Evolutionary conservation across 2,888 invertebrate species (phyloP), one percentile per base, ranked within the genome.

Genomic region (Melangyna quadrimaculata): DNA sequence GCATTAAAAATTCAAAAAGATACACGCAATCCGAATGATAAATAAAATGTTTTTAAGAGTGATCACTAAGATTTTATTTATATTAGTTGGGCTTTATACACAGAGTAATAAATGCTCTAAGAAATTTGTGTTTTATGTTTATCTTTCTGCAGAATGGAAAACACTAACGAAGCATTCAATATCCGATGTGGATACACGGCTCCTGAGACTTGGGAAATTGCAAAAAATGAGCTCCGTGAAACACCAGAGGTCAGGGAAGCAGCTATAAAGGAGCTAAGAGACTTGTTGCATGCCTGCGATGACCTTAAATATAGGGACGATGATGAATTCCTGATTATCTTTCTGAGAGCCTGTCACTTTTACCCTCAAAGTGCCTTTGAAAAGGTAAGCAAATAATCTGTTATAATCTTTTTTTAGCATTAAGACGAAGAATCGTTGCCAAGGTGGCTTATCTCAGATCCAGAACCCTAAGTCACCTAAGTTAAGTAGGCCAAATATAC

Each of bases 331-430:
- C 93, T 97, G 10, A 93, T 94, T n/a, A 95, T 96, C 86, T 96
- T 96, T 90, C 93, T 97, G 77, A 94, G 97, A 78, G 96, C 96
- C 29, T 95, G 96, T 92, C 97, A 97, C 91, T 97, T 94, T 93
- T 97, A 97, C 88, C 95, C 97, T 0, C 94, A 96, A 89, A 96
- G 96, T 92, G 97, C 97, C 0, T 92, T 95, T 75, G 95, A 95
- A 89, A 92, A 97, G 93, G 96, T 96, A 90, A 86, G 89, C n/a
- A 87, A 32, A 14, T n/a, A 17, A 17, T 35, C 19, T 69, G 37
- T 71, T 53, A 37, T 61, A 24, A 6, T 51, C 14, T 14, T 22
- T 12, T n/a, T n/a, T n/a, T n/a, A 8, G 24, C 10, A 14, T 12
- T 22, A 10, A 45, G 24, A 27, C 8, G 14, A 1, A 51, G 5